Evolutionary conservation across 2,113 vertebrate genomes (phyloP), one percentile per base, ranked within the genome.

Genomic region (Rhea pennata): DNA sequence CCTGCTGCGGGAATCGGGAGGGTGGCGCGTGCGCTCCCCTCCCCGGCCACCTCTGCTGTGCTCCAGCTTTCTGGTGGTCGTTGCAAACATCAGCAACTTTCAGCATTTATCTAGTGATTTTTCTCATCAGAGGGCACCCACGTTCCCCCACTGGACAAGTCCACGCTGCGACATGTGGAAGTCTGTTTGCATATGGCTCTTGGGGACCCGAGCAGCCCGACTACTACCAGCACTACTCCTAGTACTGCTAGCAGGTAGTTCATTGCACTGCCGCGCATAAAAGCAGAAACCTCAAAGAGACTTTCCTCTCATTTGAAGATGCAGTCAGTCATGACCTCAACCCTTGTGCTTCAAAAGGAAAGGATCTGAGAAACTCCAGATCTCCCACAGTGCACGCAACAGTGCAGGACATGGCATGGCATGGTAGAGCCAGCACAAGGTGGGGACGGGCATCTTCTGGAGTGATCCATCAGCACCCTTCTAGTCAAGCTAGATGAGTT

Each of bases 391-490:
- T 5, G 31, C 22, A n/a, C 33, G 58, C 36, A 17, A 15, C 39
- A 50, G 23, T 0, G 4, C 36, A 33, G 48, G n/a, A 36, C 2
- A 0, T 1, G 1, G 16, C 7, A n/a, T 48, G 26, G 26, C 29
- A 42, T 12, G 42, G 29, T 29, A 33, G 67, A 70, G 46, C 27
- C 44, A 22, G 66, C 13, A n/a, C 51, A 31, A 27, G 51, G 56
- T 33, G 33, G 22, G 42, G 31, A 59, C 5, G 46, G 46, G 46
- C 46, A 19, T 48, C 46, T 48, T 48, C 17, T 48, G 46, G 46
- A 48, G 46, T 7, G 17, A 19, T 7, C 46, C 17, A 48, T 48
- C 17, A 12, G 14, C 8, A 29, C 24, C 53, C 36, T 8, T 51
- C 51, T 0, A 0, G 10, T 5, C 15, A 61, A 9, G 40, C 19